phyloP scores from a whole-genome alignment of 1,140 invertebrate genomes.

The Acromyrmex charruanus region DNA sequence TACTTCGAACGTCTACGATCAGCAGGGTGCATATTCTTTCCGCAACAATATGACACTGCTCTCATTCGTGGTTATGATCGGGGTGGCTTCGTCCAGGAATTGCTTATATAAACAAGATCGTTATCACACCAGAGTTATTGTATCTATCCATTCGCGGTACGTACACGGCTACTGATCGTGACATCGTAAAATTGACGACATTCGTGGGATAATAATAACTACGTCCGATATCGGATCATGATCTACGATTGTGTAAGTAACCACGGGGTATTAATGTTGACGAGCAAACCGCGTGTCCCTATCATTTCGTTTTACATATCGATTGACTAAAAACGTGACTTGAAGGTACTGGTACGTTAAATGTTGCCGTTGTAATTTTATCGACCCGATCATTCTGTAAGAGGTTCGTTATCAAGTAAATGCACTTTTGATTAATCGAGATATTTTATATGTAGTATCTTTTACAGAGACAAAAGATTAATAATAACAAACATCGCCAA shows the following conservation, averaged over 20 bases:
- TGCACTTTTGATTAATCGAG: not conserved
- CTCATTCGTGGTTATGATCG: slow-evolving; percentile 49
- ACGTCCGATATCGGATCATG: slow-evolving; percentile 66
- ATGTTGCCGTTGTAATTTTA: slow-evolving; percentile 6
- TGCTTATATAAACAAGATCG: slow-evolving; percentile 75
- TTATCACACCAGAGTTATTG: slow-evolving; percentile 71
- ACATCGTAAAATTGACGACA: slow-evolving; percentile 70
- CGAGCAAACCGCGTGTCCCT: not conserved
- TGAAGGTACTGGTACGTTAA: slow-evolving; percentile 14
- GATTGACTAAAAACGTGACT: slow-evolving; percentile 40
- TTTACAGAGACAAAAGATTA: not conserved
- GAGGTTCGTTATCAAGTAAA: not conserved
- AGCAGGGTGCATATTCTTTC: slow-evolving; percentile 61
- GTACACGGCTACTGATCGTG: slow-evolving; percentile 72
- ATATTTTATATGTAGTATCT: not conserved
- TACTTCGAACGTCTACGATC: slow-evolving; percentile 58
- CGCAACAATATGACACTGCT: slow-evolving; percentile 46
- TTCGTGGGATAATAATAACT: slow-evolving; percentile 74
- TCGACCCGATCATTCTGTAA: not conserved
- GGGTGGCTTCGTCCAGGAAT: slow-evolving; percentile 61
- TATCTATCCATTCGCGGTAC: slow-evolving; percentile 69
- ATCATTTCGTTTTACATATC: slow-evolving; percentile 35
- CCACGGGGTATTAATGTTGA: slow-evolving; percentile 18
- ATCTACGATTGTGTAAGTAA: slow-evolving; percentile 67
- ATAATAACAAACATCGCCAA: not conserved